phyloP scores from a whole-genome alignment of 2,113 vertebrate species.

The Anser brachyrhynchus region DNA sequence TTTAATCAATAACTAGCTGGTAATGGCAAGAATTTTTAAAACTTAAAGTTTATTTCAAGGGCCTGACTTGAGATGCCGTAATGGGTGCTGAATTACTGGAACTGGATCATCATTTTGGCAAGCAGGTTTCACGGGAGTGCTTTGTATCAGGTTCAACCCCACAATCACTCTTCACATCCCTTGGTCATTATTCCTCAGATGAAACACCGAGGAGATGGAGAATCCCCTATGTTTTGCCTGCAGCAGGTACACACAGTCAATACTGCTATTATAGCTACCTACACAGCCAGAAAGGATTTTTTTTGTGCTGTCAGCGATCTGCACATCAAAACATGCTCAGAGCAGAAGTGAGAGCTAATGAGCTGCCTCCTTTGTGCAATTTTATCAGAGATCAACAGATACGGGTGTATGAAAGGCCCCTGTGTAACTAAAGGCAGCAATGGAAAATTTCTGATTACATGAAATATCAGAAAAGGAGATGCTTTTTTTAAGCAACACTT shows the following conservation, averaged over 20 bases:
- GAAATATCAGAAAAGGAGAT: not conserved
- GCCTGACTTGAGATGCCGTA: not conserved
- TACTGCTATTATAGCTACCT: conserved; percentile 16
- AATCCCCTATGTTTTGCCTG: conserved; percentile 22
- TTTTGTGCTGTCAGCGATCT: conserved; percentile 32
- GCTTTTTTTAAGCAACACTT: not conserved
- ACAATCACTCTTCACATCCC: not conserved
- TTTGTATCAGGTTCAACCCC: not conserved
- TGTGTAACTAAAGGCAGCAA: not conserved
- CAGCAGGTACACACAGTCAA: conserved; percentile 10
- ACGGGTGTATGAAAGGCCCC: not conserved
- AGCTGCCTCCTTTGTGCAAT: conserved; percentile 30
- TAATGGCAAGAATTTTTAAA: not conserved
- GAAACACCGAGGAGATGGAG: not conserved
- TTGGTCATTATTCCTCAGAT: not conserved
- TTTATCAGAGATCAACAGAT: conserved; percentile 42
- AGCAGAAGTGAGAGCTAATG: not conserved
- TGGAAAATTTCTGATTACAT: not conserved
- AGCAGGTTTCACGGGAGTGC: fast-evolving
- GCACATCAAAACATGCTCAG: conserved; percentile 49
- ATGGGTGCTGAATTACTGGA: not conserved
- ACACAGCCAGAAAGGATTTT: conserved; percentile 20
- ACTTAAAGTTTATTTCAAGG: not conserved
- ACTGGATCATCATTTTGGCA: not conserved
- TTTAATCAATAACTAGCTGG: not conserved